Evolutionary conservation across 2,113 vertebrate species (phyloP).

Genomic region (Rhinogobius similis): DNA sequence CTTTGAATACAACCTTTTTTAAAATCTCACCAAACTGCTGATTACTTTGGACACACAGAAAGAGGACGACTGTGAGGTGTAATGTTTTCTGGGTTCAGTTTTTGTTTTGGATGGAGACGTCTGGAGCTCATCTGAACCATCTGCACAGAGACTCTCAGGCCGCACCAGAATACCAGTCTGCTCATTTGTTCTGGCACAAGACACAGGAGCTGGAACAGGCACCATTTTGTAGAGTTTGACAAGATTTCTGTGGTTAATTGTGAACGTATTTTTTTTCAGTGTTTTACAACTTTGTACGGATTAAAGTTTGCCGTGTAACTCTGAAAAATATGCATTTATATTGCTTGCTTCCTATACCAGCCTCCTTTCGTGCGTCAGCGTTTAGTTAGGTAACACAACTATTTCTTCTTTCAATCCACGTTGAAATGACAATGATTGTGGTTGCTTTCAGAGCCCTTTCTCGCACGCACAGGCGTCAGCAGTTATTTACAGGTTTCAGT

Average conservation of each 20-base stretch:
- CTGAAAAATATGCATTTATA: neutral
- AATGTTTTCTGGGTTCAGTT: neutral
- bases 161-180: neutral
- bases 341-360: neutral
- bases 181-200: conserved; percentile 3
- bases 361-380: no score
- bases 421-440: neutral
- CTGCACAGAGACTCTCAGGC: neutral
- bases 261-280: neutral
- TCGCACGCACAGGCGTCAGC: no score
- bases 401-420: neutral
- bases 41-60: neutral
- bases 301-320: neutral
- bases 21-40: no score
- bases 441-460: neutral
- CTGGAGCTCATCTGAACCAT: neutral
- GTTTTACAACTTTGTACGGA: neutral
- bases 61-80: neutral
- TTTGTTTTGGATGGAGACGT: neutral
- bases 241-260: neutral
- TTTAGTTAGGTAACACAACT: neutral
- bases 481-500: no score
- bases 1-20: no score
- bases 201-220: neutral
- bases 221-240: neutral